A percentile compares a stretch with the other conserved stretches of the same genome.
These are phyloP conservation scores for Drosophila sechellia DNA, from an alignment of 1,140 invertebrate genomes.

Conservation along the genomic window DNA sequence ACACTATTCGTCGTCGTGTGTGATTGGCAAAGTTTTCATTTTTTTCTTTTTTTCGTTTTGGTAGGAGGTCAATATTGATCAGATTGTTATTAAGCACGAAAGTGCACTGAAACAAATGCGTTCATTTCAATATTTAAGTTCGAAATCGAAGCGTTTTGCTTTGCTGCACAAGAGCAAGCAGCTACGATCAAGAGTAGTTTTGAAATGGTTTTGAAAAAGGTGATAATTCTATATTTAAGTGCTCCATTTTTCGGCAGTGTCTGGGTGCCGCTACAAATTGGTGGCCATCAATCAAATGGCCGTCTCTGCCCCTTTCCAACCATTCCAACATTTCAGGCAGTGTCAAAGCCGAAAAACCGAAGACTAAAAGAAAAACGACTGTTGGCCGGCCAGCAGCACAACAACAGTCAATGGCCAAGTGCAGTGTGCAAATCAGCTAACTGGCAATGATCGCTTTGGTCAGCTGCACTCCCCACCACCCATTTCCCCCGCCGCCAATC, in stretches of 20 bases:
- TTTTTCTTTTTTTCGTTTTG: constrained; percentile 3
- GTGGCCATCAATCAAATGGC: constrained; percentile 62
- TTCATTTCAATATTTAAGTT: neutral
- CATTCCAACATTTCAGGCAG: constrained; percentile 27
- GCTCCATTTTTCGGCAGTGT: constrained; percentile 13
- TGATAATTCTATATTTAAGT: neutral
- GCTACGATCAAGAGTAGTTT: no score
- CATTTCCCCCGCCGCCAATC: neutral
- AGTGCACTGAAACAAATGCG: constrained; percentile 1
- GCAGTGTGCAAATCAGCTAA: constrained; percentile 39
- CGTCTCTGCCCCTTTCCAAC: constrained; percentile 13
- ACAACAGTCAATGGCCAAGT: constrained; percentile 56
- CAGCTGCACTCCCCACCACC: constrained; percentile 46
- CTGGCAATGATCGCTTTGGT: constrained; percentile 66
- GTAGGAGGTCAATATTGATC: constrained; percentile 2
- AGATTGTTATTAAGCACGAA: neutral
- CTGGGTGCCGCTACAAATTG: constrained; percentile 39
- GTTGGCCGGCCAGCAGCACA: constrained; percentile 12
- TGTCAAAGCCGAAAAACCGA: constrained; percentile 64
- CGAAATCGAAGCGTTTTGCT: neutral
- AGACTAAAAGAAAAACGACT: neutral
- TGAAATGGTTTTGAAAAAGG: neutral
- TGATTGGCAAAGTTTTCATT: constrained; percentile 4
- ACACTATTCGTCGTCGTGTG: constrained; percentile 28
- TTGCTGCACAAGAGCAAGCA: no score